Conservation (phyloP, 2,888 invertebrate genomes). For the Cryptus viduatorius region DNA sequence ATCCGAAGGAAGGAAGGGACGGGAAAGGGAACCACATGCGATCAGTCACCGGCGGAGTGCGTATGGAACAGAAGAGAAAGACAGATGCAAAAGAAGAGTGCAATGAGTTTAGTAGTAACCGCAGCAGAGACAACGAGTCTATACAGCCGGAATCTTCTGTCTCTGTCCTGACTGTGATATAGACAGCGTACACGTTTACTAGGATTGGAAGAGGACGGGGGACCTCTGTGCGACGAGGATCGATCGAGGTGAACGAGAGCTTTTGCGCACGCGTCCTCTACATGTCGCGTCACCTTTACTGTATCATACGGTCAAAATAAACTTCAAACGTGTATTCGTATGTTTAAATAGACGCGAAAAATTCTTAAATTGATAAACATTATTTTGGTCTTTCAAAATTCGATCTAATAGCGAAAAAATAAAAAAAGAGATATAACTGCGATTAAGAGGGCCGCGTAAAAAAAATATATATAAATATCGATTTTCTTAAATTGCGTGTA, state of each 20-base stretch:
- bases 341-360: too few species aligned
- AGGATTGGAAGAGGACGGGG: constrained; percentile 14
- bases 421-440: too few species aligned
- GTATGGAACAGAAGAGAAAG: constrained; percentile 27
- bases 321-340: not conserved
- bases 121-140: constrained; percentile 1
- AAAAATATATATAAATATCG: too few species aligned
- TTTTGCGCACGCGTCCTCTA: constrained; percentile 65
- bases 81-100: constrained; percentile 1
- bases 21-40: constrained; percentile 29
- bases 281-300: constrained; percentile 59
- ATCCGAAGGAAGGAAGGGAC: not conserved
- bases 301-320: constrained; percentile 4
- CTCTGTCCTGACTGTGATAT: not conserved
- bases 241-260: constrained; percentile 66
- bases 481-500: too few species aligned
- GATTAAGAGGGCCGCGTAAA: too few species aligned
- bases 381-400: too few species aligned
- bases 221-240: constrained; percentile 59
- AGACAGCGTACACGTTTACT: constrained; percentile 28
- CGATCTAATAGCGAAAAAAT: too few species aligned
- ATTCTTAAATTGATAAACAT: too few species aligned
- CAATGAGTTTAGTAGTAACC: not conserved
- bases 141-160: constrained; percentile 1
- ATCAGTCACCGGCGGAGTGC: not conserved